A percentile compares a stretch with the other conserved stretches of the same genome.
phyloP scores from a whole-genome alignment of 2,797 vertebrate genomes.

The Tachyglossus aculeatus region DNA sequence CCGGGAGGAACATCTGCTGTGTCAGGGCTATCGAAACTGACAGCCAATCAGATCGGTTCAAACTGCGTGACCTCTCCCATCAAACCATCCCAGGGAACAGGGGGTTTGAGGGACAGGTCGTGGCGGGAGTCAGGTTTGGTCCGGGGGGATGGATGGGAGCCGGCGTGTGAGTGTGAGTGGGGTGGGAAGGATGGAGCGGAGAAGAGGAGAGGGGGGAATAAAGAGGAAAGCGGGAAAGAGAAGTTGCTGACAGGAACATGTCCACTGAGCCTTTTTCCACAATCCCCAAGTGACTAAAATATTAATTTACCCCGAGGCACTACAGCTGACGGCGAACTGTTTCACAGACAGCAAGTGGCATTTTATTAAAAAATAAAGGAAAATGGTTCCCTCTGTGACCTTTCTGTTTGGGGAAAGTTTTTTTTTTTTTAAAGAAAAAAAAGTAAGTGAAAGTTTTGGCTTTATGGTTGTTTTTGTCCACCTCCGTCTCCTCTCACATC shows the following conservation, averaged over 20 bases:
- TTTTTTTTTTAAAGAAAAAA: slow-evolving; percentile 57
- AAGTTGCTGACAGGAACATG: slow-evolving; percentile 85
- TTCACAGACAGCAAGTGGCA: slow-evolving; percentile 85
- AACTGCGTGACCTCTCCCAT: slow-evolving; percentile 78
- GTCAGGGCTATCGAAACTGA: slow-evolving; percentile 86
- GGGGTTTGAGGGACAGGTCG: background rate
- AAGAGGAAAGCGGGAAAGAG: background rate
- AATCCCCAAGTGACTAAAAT: slow-evolving; percentile 92
- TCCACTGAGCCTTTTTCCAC: slow-evolving; percentile 72
- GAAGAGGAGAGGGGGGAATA: slow-evolving; percentile 54
- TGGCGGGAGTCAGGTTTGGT: background rate
- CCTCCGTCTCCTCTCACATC: background rate
- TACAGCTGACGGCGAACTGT: slow-evolving; percentile 79
- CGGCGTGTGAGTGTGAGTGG: background rate
- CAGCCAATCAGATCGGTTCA: slow-evolving; percentile 88
- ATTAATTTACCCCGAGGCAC: slow-evolving; percentile 92
- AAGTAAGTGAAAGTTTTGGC: slow-evolving; percentile 1
- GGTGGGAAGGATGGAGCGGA: slow-evolving; percentile 45
- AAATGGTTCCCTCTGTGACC: slow-evolving; percentile 68
- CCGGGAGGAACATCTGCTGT: slow-evolving; percentile 83
- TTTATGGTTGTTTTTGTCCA: accelerated
- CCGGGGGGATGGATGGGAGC: background rate
- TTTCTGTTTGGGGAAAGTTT: slow-evolving; percentile 64
- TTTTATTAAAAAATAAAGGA: slow-evolving; percentile 85
- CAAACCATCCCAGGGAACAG: slow-evolving; percentile 53